Base-by-base conservation (phyloP, 2,113 vertebrate species). In the Chiloscyllium plagiosum region DNA sequence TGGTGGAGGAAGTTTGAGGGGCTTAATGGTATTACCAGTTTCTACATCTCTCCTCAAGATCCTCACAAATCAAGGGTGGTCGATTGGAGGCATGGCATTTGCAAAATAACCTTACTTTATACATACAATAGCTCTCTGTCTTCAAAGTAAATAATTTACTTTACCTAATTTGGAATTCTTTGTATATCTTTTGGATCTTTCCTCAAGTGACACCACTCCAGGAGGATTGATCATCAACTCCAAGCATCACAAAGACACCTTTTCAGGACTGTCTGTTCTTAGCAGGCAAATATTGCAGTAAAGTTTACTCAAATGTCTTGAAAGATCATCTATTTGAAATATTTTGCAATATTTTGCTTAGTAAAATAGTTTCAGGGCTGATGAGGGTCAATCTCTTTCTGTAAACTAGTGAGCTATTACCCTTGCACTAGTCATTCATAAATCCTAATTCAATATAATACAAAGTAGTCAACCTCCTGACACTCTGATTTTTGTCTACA, bases 371-470 rank as follows among this genome's bases (percentile, higher is more conserved):
- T 93, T 93, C 86, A 37, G 61, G 61, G 33, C 61, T 3, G 19
- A n/a, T 93, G 33, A 93, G 20, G 89, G 89, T 66, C 89, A 92
- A 37, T 92, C 56, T 65, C 56, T n/a, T 66, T 37, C 15, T 66
- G 89, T 19, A 93, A 83, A 66, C 89, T 68, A 68, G 61, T 93
- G 89, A 93, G 89, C 61, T 92, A n/a, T 92, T 37, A 92, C 56
- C 5, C 17, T 37, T 7, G 12, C 29, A 92, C 24, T 56, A 68
- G 61, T 5, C 61, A 66, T 93, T 66, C 61, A 66, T 93, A 37
- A 66, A 37, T 90, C 89, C 33, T 6, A 93, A 37, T 93, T 33
- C 89, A 61, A 93, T 37, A 7, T 65, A 93, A n/a, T 65, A 93
- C 33, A 89, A 37, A 93, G n/a, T 6, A 66, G 19, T 47, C 56